Evolutionary conservation across 2,888 invertebrate genomes (phyloP).

Genomic region (Mellilla xanthometata): DNA sequence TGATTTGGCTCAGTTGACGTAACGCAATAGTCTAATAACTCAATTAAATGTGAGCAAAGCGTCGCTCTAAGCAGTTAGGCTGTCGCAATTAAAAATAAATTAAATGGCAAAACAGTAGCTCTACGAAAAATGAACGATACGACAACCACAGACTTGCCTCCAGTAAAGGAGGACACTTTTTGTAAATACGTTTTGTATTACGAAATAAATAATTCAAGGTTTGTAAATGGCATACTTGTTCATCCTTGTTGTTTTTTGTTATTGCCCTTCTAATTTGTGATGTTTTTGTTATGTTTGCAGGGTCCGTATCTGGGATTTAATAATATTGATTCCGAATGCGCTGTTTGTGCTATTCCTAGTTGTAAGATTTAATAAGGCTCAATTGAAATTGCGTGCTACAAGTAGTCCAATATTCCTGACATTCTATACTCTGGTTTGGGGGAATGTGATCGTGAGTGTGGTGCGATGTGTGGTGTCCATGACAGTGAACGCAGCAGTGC

Average conservation of each 20-base stretch:
- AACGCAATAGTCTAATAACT: slow-evolving; percentile 51
- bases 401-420: slow-evolving; percentile 92
- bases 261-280: slow-evolving; percentile 18
- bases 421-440: slow-evolving; percentile 89
- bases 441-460: slow-evolving; percentile 88
- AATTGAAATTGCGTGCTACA: slow-evolving; percentile 87
- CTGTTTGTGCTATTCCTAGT: slow-evolving; percentile 88
- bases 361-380: slow-evolving; percentile 86
- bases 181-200: slow-evolving; percentile 88
- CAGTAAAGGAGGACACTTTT: slow-evolving; percentile 79
- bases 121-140: slow-evolving; percentile 63
- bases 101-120: slow-evolving; percentile 44
- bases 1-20: slow-evolving; percentile 62
- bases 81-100: slow-evolving; percentile 49
- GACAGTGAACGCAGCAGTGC: slow-evolving; percentile 89
- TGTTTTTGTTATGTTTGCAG: slow-evolving; percentile 81
- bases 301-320: slow-evolving; percentile 91
- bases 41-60: slow-evolving; percentile 59
- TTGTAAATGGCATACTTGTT: slow-evolving; percentile 35
- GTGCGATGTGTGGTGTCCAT: slow-evolving; percentile 90
- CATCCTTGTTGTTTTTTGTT: no score
- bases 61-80: slow-evolving; percentile 52
- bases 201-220: slow-evolving; percentile 87
- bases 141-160: slow-evolving; percentile 72
- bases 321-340: slow-evolving; percentile 89